A percentile compares a stretch with the other conserved stretches of the same genome.
Evolutionary conservation across 1,140 invertebrate genomes (phyloP).

Genomic region (Pseudomyrmex cubaensis): DNA sequence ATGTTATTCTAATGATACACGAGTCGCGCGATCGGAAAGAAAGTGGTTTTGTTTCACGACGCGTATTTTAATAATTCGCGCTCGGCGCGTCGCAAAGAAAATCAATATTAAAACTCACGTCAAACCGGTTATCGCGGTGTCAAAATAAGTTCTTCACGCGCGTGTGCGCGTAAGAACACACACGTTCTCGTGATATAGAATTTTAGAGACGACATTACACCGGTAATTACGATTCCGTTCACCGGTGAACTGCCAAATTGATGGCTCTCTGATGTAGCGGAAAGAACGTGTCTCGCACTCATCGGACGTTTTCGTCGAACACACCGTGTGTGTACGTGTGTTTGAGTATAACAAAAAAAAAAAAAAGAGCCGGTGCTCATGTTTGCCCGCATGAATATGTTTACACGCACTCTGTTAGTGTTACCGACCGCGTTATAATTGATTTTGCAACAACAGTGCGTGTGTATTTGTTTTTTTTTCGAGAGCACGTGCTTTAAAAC

Average conservation of each 20-base stretch:
- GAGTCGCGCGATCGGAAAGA: not conserved
- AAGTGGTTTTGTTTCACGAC: not conserved
- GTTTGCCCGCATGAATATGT: constrained; percentile 29
- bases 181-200: not conserved
- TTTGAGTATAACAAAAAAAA: constrained; percentile 33
- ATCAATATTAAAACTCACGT: constrained; percentile 8
- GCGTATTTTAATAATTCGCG: not conserved
- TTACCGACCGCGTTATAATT: constrained; percentile 23
- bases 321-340: not conserved
- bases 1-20: not conserved
- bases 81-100: not conserved
- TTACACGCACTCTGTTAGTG: constrained; percentile 18
- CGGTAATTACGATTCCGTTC: constrained; percentile 40
- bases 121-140: constrained; percentile 21
- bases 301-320: constrained; percentile 16
- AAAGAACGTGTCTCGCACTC: constrained; percentile 24
- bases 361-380: not conserved
- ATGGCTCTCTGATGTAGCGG: constrained; percentile 9
- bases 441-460: constrained; percentile 30
- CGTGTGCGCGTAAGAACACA: not conserved
- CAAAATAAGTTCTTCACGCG: constrained; percentile 23
- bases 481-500: not conserved
- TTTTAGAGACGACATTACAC: constrained; percentile 32
- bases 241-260: constrained; percentile 13
- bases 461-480: constrained; percentile 20